These are phyloP conservation scores for Musca domestica DNA, from an alignment of 1,140 invertebrate genomes.

Conservation along the genomic window DNA sequence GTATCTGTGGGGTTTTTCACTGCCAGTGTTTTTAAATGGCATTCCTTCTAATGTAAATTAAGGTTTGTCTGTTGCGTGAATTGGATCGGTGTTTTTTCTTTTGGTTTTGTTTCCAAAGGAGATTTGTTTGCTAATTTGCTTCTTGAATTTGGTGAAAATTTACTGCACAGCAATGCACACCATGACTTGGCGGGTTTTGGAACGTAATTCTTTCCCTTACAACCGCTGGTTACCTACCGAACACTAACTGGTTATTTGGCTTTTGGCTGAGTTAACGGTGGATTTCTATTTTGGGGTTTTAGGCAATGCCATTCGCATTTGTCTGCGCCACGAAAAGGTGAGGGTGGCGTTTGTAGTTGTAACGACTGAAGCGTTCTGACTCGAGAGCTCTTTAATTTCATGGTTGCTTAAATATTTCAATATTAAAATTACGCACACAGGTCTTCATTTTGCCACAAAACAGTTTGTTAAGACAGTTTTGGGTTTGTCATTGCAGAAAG, in stretches of 20 bases:
- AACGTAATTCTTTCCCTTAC: neutral
- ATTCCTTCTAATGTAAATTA: neutral
- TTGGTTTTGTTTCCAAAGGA: neutral
- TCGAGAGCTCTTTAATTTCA: constrained; percentile 20
- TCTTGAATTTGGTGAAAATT: constrained; percentile 15
- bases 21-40: neutral
- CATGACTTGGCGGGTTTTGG: neutral
- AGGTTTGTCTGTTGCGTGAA: too few relatives aligned
- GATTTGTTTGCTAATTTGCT: constrained; percentile 22
- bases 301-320: too few relatives aligned
- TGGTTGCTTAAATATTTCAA: constrained; percentile 17
- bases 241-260: too few relatives aligned
- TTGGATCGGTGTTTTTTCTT: neutral
- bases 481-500: neutral
- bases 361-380: neutral
- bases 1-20: neutral
- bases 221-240: too few relatives aligned
- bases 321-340: too few relatives aligned
- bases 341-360: too few relatives aligned
- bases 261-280: too few relatives aligned
- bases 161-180: constrained; percentile 12
- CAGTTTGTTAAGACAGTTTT: constrained; percentile 3
- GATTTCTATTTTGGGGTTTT: too few relatives aligned
- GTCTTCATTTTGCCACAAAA: neutral
- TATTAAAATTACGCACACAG: constrained; percentile 7